Percentiles rank a stretch among this genome's conserved stretches.
These are phyloP conservation scores for Excalfactoria chinensis DNA, from an alignment of 2,113 vertebrate genomes.

Conservation along the genomic window DNA sequence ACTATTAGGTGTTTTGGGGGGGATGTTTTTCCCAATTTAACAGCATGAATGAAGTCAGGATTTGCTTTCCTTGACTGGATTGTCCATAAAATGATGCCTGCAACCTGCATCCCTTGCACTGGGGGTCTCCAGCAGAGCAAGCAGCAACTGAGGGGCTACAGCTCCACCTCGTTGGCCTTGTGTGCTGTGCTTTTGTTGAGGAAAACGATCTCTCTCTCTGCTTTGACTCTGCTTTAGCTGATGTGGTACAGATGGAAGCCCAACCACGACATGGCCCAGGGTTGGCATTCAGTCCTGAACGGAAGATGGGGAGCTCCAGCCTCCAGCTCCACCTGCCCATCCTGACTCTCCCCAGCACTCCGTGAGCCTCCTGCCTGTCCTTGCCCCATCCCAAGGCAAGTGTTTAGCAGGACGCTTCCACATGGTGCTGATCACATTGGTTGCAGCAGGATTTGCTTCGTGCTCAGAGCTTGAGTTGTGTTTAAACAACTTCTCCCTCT, in stretches of 20 bases:
- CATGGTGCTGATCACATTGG: background rate
- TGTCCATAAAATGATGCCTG: background rate
- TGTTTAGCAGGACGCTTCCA: fast-evolving
- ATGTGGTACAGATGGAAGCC: background rate
- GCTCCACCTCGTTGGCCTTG: fast-evolving
- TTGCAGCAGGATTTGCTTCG: background rate
- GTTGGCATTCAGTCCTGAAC: background rate
- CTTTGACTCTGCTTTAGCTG: background rate
- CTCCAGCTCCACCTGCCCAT: background rate
- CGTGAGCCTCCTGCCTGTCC: fast-evolving
- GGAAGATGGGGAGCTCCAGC: fast-evolving
- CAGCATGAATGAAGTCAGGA: background rate
- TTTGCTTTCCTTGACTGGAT: background rate
- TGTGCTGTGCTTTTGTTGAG: background rate
- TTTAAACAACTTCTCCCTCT: background rate
- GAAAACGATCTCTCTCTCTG: background rate
- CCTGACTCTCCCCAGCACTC: background rate
- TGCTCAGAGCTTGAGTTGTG: background rate
- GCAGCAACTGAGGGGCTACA: background rate
- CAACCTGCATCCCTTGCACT: background rate
- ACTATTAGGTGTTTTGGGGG: background rate
- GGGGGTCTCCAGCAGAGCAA: background rate
- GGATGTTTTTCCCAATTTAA: background rate
- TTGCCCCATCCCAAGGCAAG: background rate
- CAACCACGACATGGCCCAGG: fast-evolving